Evolutionary conservation across 1,140 invertebrate genomes (phyloP), one percentile per base, ranked within the genome.

Genomic region (Drosophila insularis): DNA sequence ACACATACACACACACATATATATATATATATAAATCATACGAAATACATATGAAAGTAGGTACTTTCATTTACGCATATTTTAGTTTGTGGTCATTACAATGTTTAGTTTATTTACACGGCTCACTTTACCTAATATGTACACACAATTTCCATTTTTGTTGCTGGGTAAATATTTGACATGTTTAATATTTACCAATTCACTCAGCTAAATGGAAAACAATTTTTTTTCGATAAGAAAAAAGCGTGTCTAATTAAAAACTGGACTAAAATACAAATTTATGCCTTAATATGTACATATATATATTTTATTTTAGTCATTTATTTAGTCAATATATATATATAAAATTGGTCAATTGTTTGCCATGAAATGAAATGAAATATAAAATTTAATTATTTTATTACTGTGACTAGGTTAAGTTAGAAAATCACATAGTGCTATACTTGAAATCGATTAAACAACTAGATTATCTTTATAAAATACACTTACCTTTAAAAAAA

Each of bases 61-160:
- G 43, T 46, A 46, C n/a, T 8, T 17, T 46, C 14, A 46, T 46
- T 46, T 19, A 46, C 14, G 17, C 43, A 50, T 50, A 50, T 50
- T 50, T 50, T 50, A 50, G 21, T 50, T 50, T 50, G 43, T 50
- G 43, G 43, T 50, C 43, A 50, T 50, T 50, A 21, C 19, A 50
- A 50, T 50, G 43, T 50, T 50, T 50, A 50, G 43, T 50, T 50
- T 50, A 19, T 50, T 50, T 50, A 50, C 43, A 50, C 4, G 17
- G 17, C 43, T 50, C 43, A 50, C 43, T 50, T 50, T 50, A 19
- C 19, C 43, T 50, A 50, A 50, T 21, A 27, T 27, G 27, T 27
- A 10, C 17, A 50, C 19, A 50, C 7, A 50, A 50, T 21, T 11
- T 21, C 0, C 2, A 0, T 50, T 11, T 7, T 50, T 21, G 43